These are phyloP conservation scores for Dusona sp. DNA, from an alignment of 2,888 invertebrate genomes.

Conservation along the genomic window DNA sequence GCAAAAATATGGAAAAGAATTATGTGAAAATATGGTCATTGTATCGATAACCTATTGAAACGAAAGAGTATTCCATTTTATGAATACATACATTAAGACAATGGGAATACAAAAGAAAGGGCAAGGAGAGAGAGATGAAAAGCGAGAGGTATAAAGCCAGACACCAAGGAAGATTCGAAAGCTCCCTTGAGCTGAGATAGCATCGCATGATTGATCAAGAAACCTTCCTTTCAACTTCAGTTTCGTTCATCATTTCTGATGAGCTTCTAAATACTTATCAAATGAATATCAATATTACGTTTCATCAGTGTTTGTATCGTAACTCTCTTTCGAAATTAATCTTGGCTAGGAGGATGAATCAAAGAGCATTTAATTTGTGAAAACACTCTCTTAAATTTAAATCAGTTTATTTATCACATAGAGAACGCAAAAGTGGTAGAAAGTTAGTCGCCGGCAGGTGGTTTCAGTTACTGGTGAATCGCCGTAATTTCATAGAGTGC, in stretches of 20 bases:
- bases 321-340: background rate
- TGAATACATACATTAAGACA: background rate
- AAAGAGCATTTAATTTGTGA: background rate
- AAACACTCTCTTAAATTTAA: background rate
- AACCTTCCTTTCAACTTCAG: background rate
- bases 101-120: background rate
- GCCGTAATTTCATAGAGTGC: conserved; percentile 21
- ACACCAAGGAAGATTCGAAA: background rate
- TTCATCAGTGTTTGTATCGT: background rate
- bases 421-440: background rate
- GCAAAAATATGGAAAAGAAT: background rate
- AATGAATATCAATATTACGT: background rate
- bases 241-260: background rate
- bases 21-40: background rate
- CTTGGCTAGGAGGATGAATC: background rate
- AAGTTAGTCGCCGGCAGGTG: conserved; percentile 6
- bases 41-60: background rate
- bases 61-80: background rate
- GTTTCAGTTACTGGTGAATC: conserved; percentile 16
- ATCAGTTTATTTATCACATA: background rate
- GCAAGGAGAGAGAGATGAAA: background rate
- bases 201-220: background rate
- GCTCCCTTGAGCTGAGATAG: background rate
- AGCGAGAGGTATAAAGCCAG: background rate
- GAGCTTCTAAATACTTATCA: background rate